Conservation (phyloP, 2,888 invertebrate genomes). For the Ceraclea dissimilis region DNA sequence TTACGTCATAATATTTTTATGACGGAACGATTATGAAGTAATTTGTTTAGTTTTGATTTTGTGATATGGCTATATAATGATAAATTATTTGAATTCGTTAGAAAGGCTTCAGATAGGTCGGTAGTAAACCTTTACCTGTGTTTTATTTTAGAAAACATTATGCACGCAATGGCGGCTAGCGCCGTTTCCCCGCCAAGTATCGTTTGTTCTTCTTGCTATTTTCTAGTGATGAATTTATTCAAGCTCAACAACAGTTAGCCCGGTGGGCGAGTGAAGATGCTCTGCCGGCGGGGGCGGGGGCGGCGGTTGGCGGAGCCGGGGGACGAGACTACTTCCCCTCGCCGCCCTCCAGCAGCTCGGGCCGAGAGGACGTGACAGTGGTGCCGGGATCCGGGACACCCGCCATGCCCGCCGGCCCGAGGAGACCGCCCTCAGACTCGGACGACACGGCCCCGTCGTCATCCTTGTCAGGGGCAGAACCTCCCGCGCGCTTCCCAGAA, state of each 20-base stretch:
- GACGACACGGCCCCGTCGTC: conserved; percentile 37
- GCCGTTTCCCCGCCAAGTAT: conserved; percentile 28
- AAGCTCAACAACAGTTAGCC: conserved; percentile 94
- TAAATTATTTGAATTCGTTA: too few relatives aligned
- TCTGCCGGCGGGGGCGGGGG: conserved; percentile 49
- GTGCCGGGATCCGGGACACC: conserved; percentile 32
- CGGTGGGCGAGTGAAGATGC: conserved; percentile 90
- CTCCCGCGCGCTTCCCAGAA: conserved; percentile 59
- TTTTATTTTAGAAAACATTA: conserved; percentile 5
- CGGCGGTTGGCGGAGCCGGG: conserved; percentile 41
- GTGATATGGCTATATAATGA: too few relatives aligned
- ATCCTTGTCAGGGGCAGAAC: conserved; percentile 33
- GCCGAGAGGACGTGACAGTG: conserved; percentile 37
- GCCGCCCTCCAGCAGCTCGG: conserved; percentile 34
- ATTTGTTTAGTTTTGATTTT: too few relatives aligned
- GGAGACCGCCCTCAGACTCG: conserved; percentile 32
- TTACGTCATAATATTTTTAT: too few relatives aligned
- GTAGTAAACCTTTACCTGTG: too few relatives aligned
- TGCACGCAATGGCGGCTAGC: conserved; percentile 14
- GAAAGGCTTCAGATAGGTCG: too few relatives aligned
- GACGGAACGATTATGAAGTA: too few relatives aligned
- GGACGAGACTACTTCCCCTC: conserved; percentile 49
- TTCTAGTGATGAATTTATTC: conserved; percentile 96
- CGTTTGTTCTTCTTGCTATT: conserved; percentile 72
- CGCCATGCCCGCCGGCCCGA: conserved; percentile 38